These are phyloP conservation scores for Furcula furcula DNA, from an alignment of 2,888 invertebrate species.

Conservation along the genomic window DNA sequence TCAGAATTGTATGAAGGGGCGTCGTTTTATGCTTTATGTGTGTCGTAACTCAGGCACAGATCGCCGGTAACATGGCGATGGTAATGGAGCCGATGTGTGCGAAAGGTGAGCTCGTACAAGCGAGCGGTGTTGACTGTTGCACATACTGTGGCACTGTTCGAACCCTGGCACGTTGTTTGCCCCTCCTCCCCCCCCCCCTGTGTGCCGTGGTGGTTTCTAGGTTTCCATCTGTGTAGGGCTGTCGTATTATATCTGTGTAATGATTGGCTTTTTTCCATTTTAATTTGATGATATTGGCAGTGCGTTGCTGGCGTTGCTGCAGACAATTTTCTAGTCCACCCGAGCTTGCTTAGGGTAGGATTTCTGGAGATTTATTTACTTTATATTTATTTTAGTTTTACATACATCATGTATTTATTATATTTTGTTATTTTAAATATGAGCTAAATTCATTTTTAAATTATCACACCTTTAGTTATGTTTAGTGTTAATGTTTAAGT, in stretches of 20 bases:
- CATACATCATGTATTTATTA: too few species aligned
- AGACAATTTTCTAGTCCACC: too few species aligned
- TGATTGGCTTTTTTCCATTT: constrained; percentile 19
- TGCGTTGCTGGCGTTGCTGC: too few species aligned
- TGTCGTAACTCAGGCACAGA: constrained; percentile 67
- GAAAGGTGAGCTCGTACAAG: constrained; percentile 73
- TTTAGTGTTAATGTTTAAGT: too few species aligned
- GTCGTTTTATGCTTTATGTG: constrained; percentile 67
- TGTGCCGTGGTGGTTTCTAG: constrained; percentile 21
- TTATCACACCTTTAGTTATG: too few species aligned
- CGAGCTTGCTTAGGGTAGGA: too few species aligned
- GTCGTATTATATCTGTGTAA: constrained; percentile 1
- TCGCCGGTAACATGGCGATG: constrained; percentile 63
- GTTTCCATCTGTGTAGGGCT: constrained; percentile 32
- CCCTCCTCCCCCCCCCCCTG: constrained; percentile 19
- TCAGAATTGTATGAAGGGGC: constrained; percentile 67
- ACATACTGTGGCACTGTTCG: constrained; percentile 39
- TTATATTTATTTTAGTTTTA: too few species aligned
- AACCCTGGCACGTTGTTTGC: constrained; percentile 42
- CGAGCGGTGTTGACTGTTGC: constrained; percentile 42
- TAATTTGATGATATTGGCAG: too few species aligned
- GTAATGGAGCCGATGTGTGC: constrained; percentile 66
- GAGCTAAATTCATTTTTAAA: too few species aligned
- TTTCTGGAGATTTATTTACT: too few species aligned
- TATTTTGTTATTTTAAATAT: too few species aligned